Percentiles rank a stretch among this genome's conserved stretches.
Conservation (phyloP, 2,113 vertebrate genomes). For the Aplodontia rufa region DNA sequence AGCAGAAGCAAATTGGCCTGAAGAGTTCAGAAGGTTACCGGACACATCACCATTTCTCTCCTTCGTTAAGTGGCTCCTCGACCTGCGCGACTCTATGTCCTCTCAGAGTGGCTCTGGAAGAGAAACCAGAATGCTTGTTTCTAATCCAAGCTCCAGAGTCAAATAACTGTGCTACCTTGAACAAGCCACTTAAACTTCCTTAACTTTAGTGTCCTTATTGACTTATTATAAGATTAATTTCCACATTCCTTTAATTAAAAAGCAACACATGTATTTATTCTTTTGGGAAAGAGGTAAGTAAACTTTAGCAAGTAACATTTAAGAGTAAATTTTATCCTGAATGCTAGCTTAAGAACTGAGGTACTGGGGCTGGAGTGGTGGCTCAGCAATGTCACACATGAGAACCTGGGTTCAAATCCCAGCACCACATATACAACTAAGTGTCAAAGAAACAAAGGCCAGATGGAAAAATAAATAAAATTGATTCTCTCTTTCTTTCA, state of each 20-base stretch:
- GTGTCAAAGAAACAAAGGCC: too few relatives aligned
- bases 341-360: neutral
- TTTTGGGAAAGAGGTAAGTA: neutral
- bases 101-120: neutral
- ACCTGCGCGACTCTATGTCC: neutral
- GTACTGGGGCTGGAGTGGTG: too few relatives aligned
- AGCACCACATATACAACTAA: too few relatives aligned
- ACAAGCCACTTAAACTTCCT: neutral
- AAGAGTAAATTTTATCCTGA: neutral
- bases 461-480: too few relatives aligned
- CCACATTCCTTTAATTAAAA: neutral
- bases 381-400: too few relatives aligned
- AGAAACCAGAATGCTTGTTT: neutral
- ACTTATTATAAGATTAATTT: neutral
- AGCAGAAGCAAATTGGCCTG: neutral
- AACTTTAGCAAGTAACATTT: neutral
- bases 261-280: neutral
- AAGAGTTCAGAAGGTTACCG: neutral
- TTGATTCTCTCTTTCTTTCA: too few relatives aligned
- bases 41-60: neutral
- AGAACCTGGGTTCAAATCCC: too few relatives aligned
- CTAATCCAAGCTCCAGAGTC: neutral
- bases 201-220: neutral
- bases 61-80: neutral
- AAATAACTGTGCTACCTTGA: neutral